Base-by-base conservation (phyloP, 2,797 vertebrate genomes). In the Alauda arvensis region DNA sequence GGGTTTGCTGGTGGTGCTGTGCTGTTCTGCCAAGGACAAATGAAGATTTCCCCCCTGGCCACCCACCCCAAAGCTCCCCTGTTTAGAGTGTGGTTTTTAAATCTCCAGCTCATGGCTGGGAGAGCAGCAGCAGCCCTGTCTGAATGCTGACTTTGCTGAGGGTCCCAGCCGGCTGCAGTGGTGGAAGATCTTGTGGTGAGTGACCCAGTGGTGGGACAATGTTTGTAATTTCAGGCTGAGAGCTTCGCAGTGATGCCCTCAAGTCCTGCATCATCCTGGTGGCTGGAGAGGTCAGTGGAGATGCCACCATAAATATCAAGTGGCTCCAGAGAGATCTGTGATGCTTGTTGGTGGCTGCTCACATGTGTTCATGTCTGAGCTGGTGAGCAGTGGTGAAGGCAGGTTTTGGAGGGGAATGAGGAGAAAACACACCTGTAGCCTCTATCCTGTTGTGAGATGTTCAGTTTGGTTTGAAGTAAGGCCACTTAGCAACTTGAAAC, bases 1-100 rank as follows among this genome's bases (percentile, higher is more conserved):
- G 26, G 15, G 43, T 89, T 89, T 84, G 57, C 76, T 70, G 77
- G 63, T 81, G 65, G 59, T 31, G 29, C 14, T 3, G 15, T n/a
- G 62, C 77, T 65, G 76, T 65, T 70, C 69, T 84, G 77, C 87
- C 56, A 89, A 95, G 93, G 88, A 82, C n/a, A 75, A 87, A 49
- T 60, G 76, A 80, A 53, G 14, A 56, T 20, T 62, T n/a, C 63
- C 77, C 76, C 52, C 7, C 13, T 43, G 88, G 37, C 79, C 45
- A 59, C 40, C 62, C 45, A 63, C 40, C 16, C 39, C 1, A 3
- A 61, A 57, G 20, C 78, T 72, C 72, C 28, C 25, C 34, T 62
- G 14, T 61, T 31, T 83, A 33, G 39, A 3, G 29, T 39, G 74
- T 67, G 37, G 23, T 63, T 90, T 87, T 84, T 77, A 89, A 90